phyloP scores from a whole-genome alignment of 2,888 invertebrate genomes.

The Pseudoips prasinana region DNA sequence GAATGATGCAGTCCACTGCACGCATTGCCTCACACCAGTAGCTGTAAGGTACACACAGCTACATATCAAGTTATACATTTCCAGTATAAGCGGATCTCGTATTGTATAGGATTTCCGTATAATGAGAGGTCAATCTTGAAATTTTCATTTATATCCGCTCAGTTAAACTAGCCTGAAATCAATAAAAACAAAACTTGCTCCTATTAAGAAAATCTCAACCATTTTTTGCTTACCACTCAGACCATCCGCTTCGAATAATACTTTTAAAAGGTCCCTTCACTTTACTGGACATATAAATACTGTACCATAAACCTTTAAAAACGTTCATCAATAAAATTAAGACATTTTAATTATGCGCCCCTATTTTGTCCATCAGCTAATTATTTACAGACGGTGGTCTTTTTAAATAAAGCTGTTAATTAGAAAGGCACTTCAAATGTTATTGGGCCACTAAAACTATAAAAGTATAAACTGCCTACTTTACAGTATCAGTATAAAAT shows the following conservation, averaged over 20 bases:
- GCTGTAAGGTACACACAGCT: no score
- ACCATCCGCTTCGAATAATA: conserved; percentile 9
- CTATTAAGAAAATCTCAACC: not conserved
- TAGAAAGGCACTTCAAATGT: conserved; percentile 60
- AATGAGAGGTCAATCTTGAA: no score
- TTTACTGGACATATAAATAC: conserved; percentile 59
- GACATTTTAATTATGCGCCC: conserved; percentile 77
- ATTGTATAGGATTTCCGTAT: no score
- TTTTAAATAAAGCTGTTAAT: conserved; percentile 78
- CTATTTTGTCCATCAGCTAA: conserved; percentile 70
- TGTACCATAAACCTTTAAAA: conserved; percentile 55
- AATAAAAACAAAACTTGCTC: no score
- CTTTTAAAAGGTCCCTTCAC: conserved; percentile 18
- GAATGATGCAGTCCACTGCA: no score
- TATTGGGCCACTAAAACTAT: conserved; percentile 68
- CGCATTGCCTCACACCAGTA: no score
- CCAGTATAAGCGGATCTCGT: no score
- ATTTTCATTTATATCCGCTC: no score
- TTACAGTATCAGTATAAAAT: conserved; percentile 54
- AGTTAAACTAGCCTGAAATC: no score
- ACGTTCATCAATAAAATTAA: conserved; percentile 72
- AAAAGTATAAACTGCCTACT: conserved; percentile 69
- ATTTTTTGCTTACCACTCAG: conserved; percentile 11
- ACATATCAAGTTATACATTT: no score
- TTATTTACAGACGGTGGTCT: conserved; percentile 64